Conservation (phyloP, 2,888 invertebrate genomes). For the Phania funesta region DNA sequence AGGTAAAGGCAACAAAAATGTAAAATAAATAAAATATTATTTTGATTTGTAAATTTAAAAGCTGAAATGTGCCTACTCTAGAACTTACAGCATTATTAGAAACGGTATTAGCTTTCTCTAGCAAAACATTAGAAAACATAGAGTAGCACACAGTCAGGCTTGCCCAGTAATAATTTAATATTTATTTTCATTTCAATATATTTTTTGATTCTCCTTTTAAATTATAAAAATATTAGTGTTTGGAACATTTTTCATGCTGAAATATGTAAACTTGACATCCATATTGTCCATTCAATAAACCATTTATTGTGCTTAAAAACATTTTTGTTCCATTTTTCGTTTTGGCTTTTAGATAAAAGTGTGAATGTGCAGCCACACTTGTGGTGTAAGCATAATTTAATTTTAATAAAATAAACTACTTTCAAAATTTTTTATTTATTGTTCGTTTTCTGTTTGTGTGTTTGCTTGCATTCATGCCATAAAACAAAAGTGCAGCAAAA, state of each 20-base stretch:
- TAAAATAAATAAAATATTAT: too few species aligned
- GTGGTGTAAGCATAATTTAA: constrained; percentile 57
- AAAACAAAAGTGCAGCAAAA: constrained; percentile 46
- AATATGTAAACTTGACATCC: background rate
- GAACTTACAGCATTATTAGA: too few species aligned
- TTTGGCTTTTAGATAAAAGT: background rate
- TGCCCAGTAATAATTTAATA: too few species aligned
- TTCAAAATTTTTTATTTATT: constrained; percentile 22
- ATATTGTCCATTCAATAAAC: constrained; percentile 52
- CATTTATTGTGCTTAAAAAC: constrained; percentile 42
- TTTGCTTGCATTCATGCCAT: background rate
- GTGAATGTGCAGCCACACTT: constrained; percentile 48
- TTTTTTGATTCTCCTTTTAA: background rate
- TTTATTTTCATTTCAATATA: background rate
- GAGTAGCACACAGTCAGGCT: too few species aligned
- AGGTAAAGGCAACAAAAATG: too few species aligned
- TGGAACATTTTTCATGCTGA: background rate
- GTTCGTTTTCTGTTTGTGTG: background rate
- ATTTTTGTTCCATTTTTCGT: background rate
- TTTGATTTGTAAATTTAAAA: too few species aligned
- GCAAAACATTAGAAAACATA: too few species aligned
- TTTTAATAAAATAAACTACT: constrained; percentile 20
- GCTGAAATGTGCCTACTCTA: too few species aligned
- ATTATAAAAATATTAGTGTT: background rate
- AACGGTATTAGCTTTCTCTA: too few species aligned